These are phyloP conservation scores for Lycophotia porphyrea DNA, from an alignment of 2,888 invertebrate species.

Conservation along the genomic window DNA sequence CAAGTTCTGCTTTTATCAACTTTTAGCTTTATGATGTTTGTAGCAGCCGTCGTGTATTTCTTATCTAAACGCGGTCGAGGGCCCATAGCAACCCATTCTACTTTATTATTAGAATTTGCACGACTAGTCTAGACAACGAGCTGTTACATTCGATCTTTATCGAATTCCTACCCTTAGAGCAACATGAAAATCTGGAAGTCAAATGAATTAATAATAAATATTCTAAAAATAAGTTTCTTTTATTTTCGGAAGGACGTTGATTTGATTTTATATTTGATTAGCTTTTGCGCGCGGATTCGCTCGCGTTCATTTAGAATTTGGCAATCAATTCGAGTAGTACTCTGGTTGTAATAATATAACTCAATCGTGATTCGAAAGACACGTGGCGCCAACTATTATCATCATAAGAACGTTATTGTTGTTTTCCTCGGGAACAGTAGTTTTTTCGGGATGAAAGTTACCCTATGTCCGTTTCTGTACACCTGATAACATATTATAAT, in stretches of 20 bases:
- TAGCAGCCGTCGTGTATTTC: background rate
- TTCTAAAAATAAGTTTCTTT: background rate
- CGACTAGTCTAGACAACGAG: slow-evolving; percentile 54
- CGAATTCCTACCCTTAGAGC: slow-evolving; percentile 23
- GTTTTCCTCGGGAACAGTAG: too few relatives aligned
- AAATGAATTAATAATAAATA: slow-evolving; percentile 32
- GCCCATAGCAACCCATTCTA: slow-evolving; percentile 17
- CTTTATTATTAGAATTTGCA: slow-evolving; percentile 42
- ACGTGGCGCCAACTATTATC: too few relatives aligned
- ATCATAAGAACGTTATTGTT: too few relatives aligned
- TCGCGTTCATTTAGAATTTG: too few relatives aligned
- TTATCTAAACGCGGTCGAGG: background rate
- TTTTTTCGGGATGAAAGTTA: too few relatives aligned
- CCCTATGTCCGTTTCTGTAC: too few relatives aligned
- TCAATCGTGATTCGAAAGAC: too few relatives aligned
- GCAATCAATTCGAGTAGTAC: too few relatives aligned
- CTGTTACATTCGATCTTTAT: slow-evolving; percentile 44
- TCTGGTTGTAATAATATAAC: too few relatives aligned
- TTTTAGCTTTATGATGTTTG: background rate
- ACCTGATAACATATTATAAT: too few relatives aligned
- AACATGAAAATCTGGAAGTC: slow-evolving; percentile 28
- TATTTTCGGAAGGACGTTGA: background rate
- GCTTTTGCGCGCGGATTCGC: too few relatives aligned
- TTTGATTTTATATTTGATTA: background rate
- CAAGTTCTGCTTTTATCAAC: background rate